Conservation (phyloP, 2,888 invertebrate genomes). For the Nomada ferruginata region DNA sequence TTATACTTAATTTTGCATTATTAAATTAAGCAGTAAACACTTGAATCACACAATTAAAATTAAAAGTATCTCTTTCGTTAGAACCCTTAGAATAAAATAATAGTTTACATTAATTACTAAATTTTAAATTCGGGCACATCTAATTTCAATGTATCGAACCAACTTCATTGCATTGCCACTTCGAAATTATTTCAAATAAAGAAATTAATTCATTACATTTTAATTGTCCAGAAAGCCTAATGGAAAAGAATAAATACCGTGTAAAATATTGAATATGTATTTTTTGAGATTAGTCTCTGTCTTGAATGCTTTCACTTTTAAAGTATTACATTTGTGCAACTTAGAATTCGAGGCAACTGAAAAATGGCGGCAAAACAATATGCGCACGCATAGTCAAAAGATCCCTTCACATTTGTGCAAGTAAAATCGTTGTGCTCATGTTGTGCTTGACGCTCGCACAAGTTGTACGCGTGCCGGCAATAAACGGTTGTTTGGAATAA, state of each 20-base stretch:
- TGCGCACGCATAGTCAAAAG: conserved; percentile 45
- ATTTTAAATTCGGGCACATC: not conserved
- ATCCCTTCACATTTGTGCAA: conserved; percentile 48
- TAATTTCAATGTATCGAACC: conserved; percentile 32
- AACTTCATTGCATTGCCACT: not conserved
- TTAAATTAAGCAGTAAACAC: not conserved
- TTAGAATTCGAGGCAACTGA: not conserved
- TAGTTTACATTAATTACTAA: not conserved
- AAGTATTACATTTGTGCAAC: no score
- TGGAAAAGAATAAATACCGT: no score
- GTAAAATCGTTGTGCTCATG: conserved; percentile 35
- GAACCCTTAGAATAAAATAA: not conserved
- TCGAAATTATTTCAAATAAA: not conserved
- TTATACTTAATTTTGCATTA: not conserved
- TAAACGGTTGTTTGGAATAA: conserved; percentile 62
- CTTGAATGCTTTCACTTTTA: no score
- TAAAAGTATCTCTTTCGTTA: no score
- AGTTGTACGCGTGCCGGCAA: conserved; percentile 63
- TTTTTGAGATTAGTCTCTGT: no score
- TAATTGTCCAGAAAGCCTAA: not conserved
- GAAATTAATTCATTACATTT: not conserved
- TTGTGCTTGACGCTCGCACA: conserved; percentile 55
- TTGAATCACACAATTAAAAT: not conserved
- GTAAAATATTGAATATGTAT: no score
- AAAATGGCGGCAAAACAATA: conserved; percentile 56